Evolutionary conservation across 2,113 vertebrate species (phyloP).

Genomic region (Leptocoma aspasia): DNA sequence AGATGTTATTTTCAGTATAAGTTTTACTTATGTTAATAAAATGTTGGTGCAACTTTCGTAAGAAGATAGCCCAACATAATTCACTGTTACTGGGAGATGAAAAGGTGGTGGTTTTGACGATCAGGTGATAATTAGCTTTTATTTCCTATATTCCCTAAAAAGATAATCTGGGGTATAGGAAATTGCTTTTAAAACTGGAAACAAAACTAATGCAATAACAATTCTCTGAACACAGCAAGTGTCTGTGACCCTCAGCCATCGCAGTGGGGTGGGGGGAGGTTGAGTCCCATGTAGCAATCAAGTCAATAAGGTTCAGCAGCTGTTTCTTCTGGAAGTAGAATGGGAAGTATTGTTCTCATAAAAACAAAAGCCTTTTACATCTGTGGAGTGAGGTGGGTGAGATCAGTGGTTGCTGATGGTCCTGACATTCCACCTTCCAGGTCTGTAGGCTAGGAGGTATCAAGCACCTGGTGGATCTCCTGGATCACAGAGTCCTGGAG

Average conservation of each 20-base stretch:
- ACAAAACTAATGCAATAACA: neutral
- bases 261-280: neutral
- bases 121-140: neutral
- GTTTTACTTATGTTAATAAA: neutral
- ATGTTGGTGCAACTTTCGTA: neutral
- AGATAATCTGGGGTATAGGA: neutral
- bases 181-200: neutral
- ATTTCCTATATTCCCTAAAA: neutral
- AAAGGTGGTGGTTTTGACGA: neutral
- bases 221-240: neutral
- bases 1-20: neutral
- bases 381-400: neutral
- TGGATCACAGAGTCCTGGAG: slow-evolving; percentile 93
- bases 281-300: neutral
- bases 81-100: neutral
- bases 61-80: neutral
- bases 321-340: neutral
- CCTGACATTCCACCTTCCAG: slow-evolving; percentile 34
- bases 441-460: slow-evolving; percentile 92
- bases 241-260: neutral
- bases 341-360: neutral
- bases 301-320: neutral
- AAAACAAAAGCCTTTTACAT: neutral
- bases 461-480: slow-evolving; percentile 93
- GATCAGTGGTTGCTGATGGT: neutral